These are phyloP conservation scores for Proctacanthus coquilletti DNA, from an alignment of 1,140 invertebrate genomes.

Conservation along the genomic window DNA sequence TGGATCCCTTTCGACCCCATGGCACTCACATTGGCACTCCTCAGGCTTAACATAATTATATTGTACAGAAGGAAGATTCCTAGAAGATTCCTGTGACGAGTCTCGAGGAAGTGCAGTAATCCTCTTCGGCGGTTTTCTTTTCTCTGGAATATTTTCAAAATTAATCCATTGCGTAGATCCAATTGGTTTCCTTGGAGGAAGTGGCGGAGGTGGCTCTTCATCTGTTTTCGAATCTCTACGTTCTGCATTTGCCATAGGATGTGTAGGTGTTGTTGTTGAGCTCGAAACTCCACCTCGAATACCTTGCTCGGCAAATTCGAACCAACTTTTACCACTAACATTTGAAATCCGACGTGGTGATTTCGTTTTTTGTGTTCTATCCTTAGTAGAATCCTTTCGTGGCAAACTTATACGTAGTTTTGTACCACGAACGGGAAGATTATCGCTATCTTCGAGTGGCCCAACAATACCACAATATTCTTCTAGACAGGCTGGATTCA, in stretches of 20 bases:
- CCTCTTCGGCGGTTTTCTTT: constrained; percentile 55
- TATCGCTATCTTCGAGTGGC: background rate
- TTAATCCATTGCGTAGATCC: constrained; percentile 52
- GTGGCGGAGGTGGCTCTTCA: constrained; percentile 27
- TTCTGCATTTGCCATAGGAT: constrained; percentile 7
- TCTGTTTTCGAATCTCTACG: background rate
- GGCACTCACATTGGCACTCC: constrained; percentile 69
- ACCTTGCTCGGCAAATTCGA: constrained; percentile 44
- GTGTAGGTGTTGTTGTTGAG: constrained; percentile 3
- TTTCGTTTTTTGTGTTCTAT: constrained; percentile 24
- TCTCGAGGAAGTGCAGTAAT: constrained; percentile 55
- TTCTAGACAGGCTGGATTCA: constrained; percentile 60
- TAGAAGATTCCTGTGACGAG: background rate
- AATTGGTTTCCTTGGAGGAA: constrained; percentile 32
- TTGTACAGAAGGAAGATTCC: constrained; percentile 27
- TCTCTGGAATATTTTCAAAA: constrained; percentile 70
- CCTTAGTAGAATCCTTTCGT: constrained; percentile 35
- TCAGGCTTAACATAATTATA: constrained; percentile 70
- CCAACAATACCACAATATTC: constrained; percentile 42
- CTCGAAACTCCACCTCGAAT: constrained; percentile 22
- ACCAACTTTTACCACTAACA: constrained; percentile 39
- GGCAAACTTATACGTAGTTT: constrained; percentile 55
- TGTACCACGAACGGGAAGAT: constrained; percentile 32
- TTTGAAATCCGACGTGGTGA: constrained; percentile 32
- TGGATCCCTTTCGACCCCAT: constrained; percentile 37